A percentile compares a stretch with the other conserved stretches of the same genome.
These are phyloP conservation scores for Chanos chanos DNA, from an alignment of 2,797 vertebrate genomes.

Conservation along the genomic window DNA sequence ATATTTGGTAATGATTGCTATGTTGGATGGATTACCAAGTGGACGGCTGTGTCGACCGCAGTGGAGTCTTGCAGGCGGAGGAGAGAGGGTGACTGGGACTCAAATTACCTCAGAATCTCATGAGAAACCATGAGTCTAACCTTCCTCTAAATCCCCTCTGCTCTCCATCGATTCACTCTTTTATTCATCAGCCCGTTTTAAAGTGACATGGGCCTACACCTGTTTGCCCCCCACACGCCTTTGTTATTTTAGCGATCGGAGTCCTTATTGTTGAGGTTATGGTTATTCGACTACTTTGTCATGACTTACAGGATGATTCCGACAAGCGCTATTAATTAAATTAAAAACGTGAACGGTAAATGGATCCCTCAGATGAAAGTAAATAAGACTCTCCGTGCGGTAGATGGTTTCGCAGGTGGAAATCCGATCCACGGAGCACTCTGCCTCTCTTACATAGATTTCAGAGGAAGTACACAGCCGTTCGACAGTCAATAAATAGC, in stretches of 20 bases:
- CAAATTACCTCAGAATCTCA: slow-evolving; percentile 14
- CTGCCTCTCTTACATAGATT: too few species aligned
- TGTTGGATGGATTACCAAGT: slow-evolving; percentile 15
- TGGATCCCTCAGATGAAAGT: too few species aligned
- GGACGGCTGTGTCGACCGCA: slow-evolving; percentile 10
- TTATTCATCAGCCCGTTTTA: neutral
- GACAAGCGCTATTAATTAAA: too few species aligned
- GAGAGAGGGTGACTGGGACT: neutral
- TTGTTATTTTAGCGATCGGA: neutral
- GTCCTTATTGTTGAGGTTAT: neutral
- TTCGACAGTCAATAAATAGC: too few species aligned
- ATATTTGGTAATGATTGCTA: slow-evolving; percentile 10
- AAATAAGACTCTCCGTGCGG: too few species aligned
- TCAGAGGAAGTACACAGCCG: too few species aligned
- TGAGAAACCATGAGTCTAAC: slow-evolving; percentile 4
- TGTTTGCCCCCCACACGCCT: neutral
- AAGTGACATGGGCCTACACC: neutral
- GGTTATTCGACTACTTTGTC: too few species aligned
- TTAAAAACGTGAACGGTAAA: too few species aligned
- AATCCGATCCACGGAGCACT: too few species aligned
- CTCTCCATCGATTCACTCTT: neutral
- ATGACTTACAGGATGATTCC: too few species aligned
- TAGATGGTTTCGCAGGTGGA: too few species aligned
- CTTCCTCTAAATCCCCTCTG: neutral
- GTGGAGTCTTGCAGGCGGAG: slow-evolving; percentile 12